Conservation (phyloP, 1,140 invertebrate genomes). For the Drosophila gunungcola region DNA sequence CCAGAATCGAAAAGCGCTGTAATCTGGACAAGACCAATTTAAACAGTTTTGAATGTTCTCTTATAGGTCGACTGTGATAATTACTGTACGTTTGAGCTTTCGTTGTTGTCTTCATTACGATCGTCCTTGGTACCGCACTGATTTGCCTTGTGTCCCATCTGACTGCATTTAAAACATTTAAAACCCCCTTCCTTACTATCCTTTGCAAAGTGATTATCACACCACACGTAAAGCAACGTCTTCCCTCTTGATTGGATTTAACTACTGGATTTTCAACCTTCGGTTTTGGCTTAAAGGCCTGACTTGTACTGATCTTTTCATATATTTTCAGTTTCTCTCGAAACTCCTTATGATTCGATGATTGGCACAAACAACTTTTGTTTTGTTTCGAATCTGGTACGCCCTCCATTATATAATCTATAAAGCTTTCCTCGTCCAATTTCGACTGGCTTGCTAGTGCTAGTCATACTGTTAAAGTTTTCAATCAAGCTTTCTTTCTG, state of each 20-base stretch:
- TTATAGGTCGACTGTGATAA: background rate
- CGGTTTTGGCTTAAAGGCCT: background rate
- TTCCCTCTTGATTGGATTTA: background rate
- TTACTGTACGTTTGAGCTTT: background rate
- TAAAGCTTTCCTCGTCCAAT: background rate
- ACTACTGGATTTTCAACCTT: too few relatives aligned
- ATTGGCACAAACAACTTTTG: slow-evolving; percentile 13
- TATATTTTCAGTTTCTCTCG: too few relatives aligned
- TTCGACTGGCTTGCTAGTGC: background rate
- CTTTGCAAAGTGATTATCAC: background rate
- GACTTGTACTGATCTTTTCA: too few relatives aligned
- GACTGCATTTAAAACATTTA: slow-evolving; percentile 3
- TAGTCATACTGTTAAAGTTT: slow-evolving; percentile 6
- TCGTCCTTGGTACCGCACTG: background rate
- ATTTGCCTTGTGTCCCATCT: background rate
- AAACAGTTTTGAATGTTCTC: background rate
- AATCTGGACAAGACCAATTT: background rate
- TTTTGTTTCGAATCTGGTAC: slow-evolving; percentile 5
- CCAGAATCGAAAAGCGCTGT: background rate
- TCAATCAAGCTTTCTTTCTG: background rate
- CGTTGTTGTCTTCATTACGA: background rate
- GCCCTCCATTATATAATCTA: background rate
- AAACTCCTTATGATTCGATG: background rate
- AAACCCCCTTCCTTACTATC: slow-evolving; percentile 2
- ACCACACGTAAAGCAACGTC: slow-evolving; percentile 4